Evolutionary conservation across 1,140 invertebrate species (phyloP), one percentile per base, ranked within the genome.

Genomic region (Drosophila arawakana): DNA sequence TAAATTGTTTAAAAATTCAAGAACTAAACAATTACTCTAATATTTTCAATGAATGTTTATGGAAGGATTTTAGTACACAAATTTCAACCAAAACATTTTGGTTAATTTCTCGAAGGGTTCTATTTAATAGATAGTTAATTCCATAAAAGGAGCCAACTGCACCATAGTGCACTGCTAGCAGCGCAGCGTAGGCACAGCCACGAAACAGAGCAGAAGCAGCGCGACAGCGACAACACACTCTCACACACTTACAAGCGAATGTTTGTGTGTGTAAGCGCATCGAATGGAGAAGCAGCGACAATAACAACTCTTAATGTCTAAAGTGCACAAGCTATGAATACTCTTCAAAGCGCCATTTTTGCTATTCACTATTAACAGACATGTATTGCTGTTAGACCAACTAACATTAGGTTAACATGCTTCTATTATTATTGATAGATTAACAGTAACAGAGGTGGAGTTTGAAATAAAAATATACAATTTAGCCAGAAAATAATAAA

Each of bases 191-290:
- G 21, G 59, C 57, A 59, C 37, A 62, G 46, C 13, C 37, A 58
- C 41, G 47, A 58, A 58, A 37, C 47, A 44, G 50, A 55, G 57
- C 39, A 59, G 39, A 61, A 37, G 59, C 55, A 79, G 54, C 52
- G 58, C 54, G 9, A 30, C 11, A 47, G 39, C 37, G 47, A 58
- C 52, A 62, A 59, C 47, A 68, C 73, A 73, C 72, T 68, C 6
- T 73, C 44, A 55, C 41, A 41, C 46, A 52, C 37, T 21, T 35
- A 25, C 46, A 35, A 8, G 41, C 11, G n/a, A 11, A 43, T 9
- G 37, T 30, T 18, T 30, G 30, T 21, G 46, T 47, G 13, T 47
- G 13, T 30, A 25, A 63, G 76, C 71, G 63, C 30, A 15, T 4
- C 25, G 34, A 10, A 13, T 30, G 4, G 13, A 47, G 59, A 34